Evolutionary conservation across 2,797 vertebrate species (phyloP).

Genomic region (Pterois miles): DNA sequence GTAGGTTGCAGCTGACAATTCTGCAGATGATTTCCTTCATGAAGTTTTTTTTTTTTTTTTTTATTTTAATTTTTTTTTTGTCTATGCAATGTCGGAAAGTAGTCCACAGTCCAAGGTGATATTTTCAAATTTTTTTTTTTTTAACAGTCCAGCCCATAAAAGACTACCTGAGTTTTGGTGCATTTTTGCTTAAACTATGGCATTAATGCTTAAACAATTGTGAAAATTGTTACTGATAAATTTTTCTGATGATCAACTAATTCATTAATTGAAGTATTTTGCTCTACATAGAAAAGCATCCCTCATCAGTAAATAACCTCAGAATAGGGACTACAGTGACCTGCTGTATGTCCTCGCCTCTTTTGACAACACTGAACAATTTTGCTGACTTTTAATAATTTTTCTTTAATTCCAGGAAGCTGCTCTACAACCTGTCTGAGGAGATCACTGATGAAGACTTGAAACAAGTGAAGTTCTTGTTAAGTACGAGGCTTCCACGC

Average conservation of each 20-base stretch:
- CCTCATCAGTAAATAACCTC: not conserved
- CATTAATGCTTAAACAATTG: not conserved
- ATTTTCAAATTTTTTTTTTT: too few species aligned
- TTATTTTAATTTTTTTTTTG: not conserved
- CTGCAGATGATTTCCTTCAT: not conserved
- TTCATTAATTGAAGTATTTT: not conserved
- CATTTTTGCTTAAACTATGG: not conserved
- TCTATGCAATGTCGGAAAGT: not conserved
- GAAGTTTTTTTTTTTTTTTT: not conserved
- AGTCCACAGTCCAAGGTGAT: not conserved
- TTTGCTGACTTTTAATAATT: not conserved
- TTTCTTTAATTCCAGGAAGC: constrained; percentile 73
- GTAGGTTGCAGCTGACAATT: not conserved
- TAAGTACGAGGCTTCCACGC: constrained; percentile 51
- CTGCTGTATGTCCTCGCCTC: not conserved
- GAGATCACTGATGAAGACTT: constrained; percentile 70
- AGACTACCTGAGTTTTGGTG: not conserved
- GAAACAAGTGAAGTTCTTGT: constrained; percentile 78
- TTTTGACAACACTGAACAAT: not conserved
- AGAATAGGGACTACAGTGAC: not conserved
- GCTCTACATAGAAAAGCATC: not conserved
- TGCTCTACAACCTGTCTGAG: constrained; percentile 88
- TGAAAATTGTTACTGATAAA: not conserved
- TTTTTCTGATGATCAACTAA: not conserved
- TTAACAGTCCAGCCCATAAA: not conserved